phyloP scores from a whole-genome alignment of 2,888 invertebrate genomes.

The Parasteatoda lunata region DNA sequence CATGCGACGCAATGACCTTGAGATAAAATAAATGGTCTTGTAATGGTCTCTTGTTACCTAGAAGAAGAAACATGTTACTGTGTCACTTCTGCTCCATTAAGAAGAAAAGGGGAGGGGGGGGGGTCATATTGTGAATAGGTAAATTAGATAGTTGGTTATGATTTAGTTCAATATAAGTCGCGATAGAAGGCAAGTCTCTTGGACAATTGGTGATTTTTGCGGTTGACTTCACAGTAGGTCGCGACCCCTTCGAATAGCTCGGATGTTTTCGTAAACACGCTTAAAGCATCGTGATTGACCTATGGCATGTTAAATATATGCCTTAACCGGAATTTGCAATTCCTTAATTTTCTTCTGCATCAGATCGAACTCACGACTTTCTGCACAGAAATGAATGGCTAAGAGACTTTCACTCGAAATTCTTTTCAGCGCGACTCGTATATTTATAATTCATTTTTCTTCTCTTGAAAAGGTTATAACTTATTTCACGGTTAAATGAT shows the following conservation, averaged over 20 bases:
- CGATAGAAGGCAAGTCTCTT: constrained; percentile 4
- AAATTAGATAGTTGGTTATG: constrained; percentile 53
- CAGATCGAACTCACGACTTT: constrained; percentile 55
- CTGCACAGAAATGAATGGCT: constrained; percentile 26
- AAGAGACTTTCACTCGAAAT: background rate
- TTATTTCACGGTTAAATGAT: too few species aligned
- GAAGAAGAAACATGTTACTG: constrained; percentile 67
- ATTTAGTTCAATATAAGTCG: constrained; percentile 49
- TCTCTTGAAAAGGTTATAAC: too few species aligned
- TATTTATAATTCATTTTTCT: too few species aligned
- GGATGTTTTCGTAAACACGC: constrained; percentile 65
- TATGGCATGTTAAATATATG: constrained; percentile 64
- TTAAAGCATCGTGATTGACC: constrained; percentile 62
- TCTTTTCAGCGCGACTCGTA: too few species aligned
- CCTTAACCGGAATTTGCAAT: constrained; percentile 55
- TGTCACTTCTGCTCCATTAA: constrained; percentile 56
- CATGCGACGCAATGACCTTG: constrained; percentile 39
- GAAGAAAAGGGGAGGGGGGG: background rate
- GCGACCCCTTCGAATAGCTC: constrained; percentile 49
- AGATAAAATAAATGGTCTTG: constrained; percentile 54
- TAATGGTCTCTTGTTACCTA: constrained; percentile 50
- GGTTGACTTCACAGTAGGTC: constrained; percentile 50
- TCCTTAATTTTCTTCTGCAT: constrained; percentile 31
- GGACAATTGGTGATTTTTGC: constrained; percentile 8
- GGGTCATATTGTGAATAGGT: constrained; percentile 55